These are phyloP conservation scores for Hyphantria cunea DNA, from an alignment of 1,140 invertebrate species.

Conservation along the genomic window DNA sequence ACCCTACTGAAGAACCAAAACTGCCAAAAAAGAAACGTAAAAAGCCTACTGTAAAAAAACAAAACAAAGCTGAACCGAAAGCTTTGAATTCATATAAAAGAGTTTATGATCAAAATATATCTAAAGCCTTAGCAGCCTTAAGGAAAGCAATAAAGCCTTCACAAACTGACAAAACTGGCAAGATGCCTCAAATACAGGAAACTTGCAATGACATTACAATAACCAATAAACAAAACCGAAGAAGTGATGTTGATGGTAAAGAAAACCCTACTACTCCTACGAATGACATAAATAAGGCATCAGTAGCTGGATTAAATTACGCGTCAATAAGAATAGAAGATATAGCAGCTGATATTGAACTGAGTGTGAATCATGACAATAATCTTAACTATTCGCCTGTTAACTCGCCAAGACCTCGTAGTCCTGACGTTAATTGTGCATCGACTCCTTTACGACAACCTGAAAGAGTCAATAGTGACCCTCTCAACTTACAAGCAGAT, in stretches of 20 bases:
- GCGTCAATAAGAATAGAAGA: constrained; percentile 65
- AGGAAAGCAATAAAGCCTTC: background rate
- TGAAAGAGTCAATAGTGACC: constrained; percentile 46
- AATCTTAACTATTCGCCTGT: constrained; percentile 69
- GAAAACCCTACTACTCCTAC: background rate
- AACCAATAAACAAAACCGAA: background rate
- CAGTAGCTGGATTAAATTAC: constrained; percentile 40
- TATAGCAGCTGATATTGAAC: constrained; percentile 62
- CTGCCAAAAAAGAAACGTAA: background rate
- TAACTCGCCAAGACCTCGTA: constrained; percentile 45
- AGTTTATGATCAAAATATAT: background rate
- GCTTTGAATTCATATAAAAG: background rate
- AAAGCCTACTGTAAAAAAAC: background rate
- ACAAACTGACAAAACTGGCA: background rate
- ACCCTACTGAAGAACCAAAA: background rate
- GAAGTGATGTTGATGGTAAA: background rate
- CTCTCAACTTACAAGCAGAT: constrained; percentile 60
- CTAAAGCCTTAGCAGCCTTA: background rate
- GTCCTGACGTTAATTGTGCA: constrained; percentile 16
- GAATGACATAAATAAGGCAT: constrained; percentile 15
- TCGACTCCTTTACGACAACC: constrained; percentile 7
- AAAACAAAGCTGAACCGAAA: background rate
- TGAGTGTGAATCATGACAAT: constrained; percentile 40
- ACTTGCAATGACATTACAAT: too few species aligned
- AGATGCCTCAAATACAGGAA: background rate